Evolutionary conservation across 37 sponge, comb jelly and placozoan species (phyloP).

Genomic region (Theonella swinhoei): DNA sequence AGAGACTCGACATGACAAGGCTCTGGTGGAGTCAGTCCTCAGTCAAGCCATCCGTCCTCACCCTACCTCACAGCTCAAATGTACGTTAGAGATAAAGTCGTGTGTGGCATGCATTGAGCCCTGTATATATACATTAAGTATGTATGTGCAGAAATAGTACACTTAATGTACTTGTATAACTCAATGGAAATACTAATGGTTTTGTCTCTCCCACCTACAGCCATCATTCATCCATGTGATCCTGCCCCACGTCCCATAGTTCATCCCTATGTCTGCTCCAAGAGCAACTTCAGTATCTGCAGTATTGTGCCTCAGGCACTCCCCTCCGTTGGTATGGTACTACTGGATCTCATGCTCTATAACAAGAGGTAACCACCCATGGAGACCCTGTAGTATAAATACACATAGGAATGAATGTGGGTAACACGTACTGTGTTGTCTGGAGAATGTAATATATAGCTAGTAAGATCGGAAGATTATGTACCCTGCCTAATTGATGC

Average conservation of each 20-base stretch:
- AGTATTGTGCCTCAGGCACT: conserved; percentile 47
- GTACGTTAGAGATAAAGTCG: conserved; percentile 26
- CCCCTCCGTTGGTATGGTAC: conserved; percentile 26
- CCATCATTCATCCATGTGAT: not conserved
- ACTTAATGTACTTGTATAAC: not conserved
- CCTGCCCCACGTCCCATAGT: conserved; percentile 28
- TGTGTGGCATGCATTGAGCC: not conserved
- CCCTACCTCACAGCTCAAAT: conserved; percentile 5
- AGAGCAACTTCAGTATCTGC: conserved; percentile 32
- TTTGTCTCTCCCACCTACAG: not conserved
- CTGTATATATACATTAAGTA: not conserved
- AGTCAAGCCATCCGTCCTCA: not conserved
- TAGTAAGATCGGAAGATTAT: too few species aligned
- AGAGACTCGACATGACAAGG: conserved; percentile 3
- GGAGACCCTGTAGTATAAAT: not conserved
- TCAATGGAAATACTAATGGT: not conserved
- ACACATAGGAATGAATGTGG: too few species aligned
- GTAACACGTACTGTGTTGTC: not conserved
- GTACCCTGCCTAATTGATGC: too few species aligned
- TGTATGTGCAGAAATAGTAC: not conserved
- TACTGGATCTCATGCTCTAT: conserved; percentile 61
- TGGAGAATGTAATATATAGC: not conserved
- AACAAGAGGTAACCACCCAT: conserved; percentile 42
- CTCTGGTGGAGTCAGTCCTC: conserved; percentile 17
- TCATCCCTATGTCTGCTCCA: conserved; percentile 58